These are phyloP conservation scores for Microcebus murinus DNA, from an alignment of 2,113 vertebrate genomes.

Conservation along the genomic window DNA sequence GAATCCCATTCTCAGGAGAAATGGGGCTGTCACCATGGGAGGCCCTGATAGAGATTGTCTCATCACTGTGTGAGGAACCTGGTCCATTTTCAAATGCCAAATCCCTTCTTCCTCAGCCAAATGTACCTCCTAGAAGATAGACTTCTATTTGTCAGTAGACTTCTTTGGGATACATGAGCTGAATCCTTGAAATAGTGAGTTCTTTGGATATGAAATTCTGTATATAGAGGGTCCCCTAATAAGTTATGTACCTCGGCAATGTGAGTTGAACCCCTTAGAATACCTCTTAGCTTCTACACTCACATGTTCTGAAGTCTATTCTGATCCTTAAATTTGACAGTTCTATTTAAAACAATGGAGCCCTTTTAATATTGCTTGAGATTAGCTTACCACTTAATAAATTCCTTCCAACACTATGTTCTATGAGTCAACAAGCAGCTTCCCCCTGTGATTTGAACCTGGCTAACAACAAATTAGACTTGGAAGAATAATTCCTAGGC, in stretches of 20 bases:
- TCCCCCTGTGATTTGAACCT: slow-evolving; percentile 56
- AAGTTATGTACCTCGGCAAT: background rate
- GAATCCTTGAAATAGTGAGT: background rate
- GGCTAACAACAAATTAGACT: slow-evolving; percentile 59
- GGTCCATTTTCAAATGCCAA: background rate
- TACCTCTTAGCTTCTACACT: background rate
- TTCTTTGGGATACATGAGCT: background rate
- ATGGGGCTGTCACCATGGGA: accelerated
- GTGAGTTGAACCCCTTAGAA: background rate
- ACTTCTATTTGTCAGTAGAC: background rate
- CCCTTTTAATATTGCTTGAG: slow-evolving; percentile 22
- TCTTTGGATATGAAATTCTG: background rate
- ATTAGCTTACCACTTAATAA: slow-evolving; percentile 59
- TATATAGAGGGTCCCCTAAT: background rate
- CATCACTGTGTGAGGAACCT: background rate
- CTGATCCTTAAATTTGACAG: slow-evolving; percentile 60
- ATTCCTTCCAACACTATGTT: slow-evolving; percentile 66
- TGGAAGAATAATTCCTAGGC: slow-evolving; percentile 57
- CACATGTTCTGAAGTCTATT: background rate
- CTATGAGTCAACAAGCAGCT: slow-evolving; percentile 59
- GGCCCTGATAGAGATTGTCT: background rate
- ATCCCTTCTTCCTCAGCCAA: background rate
- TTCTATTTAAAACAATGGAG: slow-evolving; percentile 37
- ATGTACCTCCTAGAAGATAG: background rate
- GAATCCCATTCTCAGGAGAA: background rate